A percentile compares a stretch with the other conserved stretches of the same genome.
Conservation (phyloP, 2,113 vertebrate genomes). For the Heterotilapia buettikoferi region DNA sequence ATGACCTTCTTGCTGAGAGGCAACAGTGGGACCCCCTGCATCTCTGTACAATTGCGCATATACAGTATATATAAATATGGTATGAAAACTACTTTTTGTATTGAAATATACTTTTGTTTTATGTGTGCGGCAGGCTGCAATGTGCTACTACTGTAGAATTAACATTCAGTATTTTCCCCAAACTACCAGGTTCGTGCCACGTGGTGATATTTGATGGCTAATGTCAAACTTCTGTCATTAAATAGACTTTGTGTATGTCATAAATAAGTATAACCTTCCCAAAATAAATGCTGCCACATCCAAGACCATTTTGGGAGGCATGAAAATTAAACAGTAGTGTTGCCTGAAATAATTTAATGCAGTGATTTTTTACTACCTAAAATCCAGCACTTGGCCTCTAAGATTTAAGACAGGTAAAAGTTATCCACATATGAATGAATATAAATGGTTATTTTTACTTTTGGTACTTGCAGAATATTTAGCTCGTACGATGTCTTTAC, state of each 20-base stretch:
- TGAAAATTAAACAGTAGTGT: not conserved
- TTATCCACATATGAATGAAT: not conserved
- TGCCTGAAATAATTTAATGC: not conserved
- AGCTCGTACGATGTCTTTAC: not conserved
- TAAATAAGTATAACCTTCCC: not conserved
- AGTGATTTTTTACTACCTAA: not conserved
- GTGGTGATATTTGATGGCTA: not conserved
- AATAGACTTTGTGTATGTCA: not conserved
- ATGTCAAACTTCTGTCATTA: not conserved
- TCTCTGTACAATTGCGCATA: not conserved
- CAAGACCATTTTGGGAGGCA: not conserved
- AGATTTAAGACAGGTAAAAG: not conserved
- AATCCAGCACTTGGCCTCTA: not conserved
- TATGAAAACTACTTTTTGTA: not conserved
- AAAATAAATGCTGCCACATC: not conserved
- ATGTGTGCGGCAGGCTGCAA: not conserved
- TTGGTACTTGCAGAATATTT: not conserved
- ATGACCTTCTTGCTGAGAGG: not conserved
- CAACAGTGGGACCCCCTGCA: not conserved
- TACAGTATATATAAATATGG: not conserved
- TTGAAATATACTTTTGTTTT: not conserved
- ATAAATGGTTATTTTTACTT: not conserved
- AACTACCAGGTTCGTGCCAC: not conserved
- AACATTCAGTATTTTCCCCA: not conserved
- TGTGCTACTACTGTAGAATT: not conserved